Evolutionary conservation across 2,113 vertebrate genomes (phyloP).

Genomic region (Bubo bubo): DNA sequence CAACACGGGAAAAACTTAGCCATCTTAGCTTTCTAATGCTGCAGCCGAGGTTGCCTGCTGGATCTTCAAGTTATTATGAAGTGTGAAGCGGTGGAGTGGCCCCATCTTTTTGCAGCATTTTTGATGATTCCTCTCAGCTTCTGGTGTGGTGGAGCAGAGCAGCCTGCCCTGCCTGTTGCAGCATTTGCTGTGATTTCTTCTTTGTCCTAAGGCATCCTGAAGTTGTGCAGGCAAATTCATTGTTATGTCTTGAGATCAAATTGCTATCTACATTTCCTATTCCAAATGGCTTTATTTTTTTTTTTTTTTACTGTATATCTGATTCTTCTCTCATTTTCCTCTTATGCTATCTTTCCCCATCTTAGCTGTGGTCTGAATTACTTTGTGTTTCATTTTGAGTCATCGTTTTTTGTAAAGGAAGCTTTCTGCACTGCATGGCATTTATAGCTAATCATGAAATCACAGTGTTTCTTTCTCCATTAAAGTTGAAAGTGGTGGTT

Average conservation of each 20-base stretch:
- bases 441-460: background rate
- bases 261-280: background rate
- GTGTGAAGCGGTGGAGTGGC: background rate
- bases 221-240: background rate
- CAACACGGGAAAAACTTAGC: fast-evolving
- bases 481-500: background rate
- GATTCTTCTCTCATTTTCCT: background rate
- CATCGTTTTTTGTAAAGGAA: background rate
- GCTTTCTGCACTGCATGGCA: background rate
- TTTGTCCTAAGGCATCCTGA: background rate
- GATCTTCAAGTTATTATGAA: background rate
- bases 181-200: background rate
- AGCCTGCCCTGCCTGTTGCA: background rate
- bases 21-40: background rate
- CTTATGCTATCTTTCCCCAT: background rate
- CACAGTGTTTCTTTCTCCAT: background rate
- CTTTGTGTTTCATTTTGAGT: conserved; percentile 1
- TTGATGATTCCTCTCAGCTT: background rate
- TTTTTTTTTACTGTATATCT: background rate
- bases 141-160: background rate
- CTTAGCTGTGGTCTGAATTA: background rate
- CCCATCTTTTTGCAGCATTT: background rate
- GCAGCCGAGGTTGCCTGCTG: background rate
- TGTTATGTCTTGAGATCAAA: background rate
- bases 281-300: background rate